These are phyloP conservation scores for Cryptotis parvus DNA, from an alignment of 2,113 vertebrate genomes.

Conservation along the genomic window DNA sequence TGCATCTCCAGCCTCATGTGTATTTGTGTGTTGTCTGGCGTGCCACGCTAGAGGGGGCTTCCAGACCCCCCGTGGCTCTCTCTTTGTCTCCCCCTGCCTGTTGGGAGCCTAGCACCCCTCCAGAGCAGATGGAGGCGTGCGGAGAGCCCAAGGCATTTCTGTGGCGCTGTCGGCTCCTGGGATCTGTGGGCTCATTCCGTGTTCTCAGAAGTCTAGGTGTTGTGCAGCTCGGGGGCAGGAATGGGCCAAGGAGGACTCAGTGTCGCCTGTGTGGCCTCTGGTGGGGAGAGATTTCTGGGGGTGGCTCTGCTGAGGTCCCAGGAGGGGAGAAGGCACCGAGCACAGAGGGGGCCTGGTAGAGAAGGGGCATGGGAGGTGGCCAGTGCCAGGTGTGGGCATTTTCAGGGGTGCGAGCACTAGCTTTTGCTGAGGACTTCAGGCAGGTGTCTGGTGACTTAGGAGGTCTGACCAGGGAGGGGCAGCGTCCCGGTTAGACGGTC, in stretches of 20 bases:
- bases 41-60: background rate
- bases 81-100: background rate
- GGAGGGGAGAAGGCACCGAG: background rate
- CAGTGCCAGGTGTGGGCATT: background rate
- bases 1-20: rapidly evolving
- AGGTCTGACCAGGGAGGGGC: background rate
- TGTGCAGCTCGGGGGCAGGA: background rate
- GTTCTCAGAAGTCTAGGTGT: background rate
- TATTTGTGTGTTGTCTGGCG: background rate
- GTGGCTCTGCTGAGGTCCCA: background rate
- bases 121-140: background rate
- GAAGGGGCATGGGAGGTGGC: background rate
- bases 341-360: background rate
- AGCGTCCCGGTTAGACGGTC: background rate
- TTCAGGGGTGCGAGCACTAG: background rate
- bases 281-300: conserved; percentile 4
- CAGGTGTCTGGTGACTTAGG: background rate
- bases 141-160: background rate
- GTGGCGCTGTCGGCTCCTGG: background rate
- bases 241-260: no score
- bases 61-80: background rate
- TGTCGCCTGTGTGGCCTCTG: background rate
- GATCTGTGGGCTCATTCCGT: background rate
- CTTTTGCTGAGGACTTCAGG: background rate
- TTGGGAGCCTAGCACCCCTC: background rate